Evolutionary conservation across 1,140 invertebrate genomes (phyloP).

Genomic region (Scaptomyza montana): DNA sequence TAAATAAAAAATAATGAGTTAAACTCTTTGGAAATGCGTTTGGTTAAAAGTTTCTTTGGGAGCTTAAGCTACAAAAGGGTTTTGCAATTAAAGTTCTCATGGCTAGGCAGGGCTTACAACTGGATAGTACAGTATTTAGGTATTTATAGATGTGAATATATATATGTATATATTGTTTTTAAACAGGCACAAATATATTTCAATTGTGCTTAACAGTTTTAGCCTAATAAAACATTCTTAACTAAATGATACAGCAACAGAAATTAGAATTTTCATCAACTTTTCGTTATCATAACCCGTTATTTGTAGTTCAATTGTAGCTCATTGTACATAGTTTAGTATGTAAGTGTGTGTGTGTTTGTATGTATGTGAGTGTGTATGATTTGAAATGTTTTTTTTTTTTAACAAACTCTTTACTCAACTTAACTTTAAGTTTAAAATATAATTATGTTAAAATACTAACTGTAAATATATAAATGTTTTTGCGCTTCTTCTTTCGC

Average conservation of each 20-base stretch:
- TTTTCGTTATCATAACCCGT: constrained; percentile 42
- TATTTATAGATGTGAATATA: constrained; percentile 24
- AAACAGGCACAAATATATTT: constrained; percentile 22
- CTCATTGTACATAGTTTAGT: constrained; percentile 66
- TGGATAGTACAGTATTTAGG: constrained; percentile 21
- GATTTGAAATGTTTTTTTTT: constrained; percentile 42
- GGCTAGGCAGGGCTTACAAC: constrained; percentile 27
- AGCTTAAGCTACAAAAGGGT: constrained; percentile 56
- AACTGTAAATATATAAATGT: constrained; percentile 73
- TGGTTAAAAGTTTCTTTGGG: constrained; percentile 46
- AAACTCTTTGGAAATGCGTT: constrained; percentile 73
- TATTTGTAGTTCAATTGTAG: constrained; percentile 42
- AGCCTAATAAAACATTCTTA: constrained; percentile 62
- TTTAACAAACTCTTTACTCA: constrained; percentile 27
- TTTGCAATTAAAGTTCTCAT: constrained; percentile 42
- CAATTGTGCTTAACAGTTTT: constrained; percentile 52
- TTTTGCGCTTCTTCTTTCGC: constrained; percentile 41
- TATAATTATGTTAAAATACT: constrained; percentile 79
- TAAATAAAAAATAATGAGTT: constrained; percentile 62
- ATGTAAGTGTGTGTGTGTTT: constrained; percentile 27
- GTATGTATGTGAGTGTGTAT: constrained; percentile 19
- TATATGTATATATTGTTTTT: constrained; percentile 23
- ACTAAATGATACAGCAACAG: constrained; percentile 71
- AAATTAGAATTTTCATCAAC: constrained; percentile 49
- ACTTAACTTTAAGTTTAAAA: constrained; percentile 51